phyloP scores from a whole-genome alignment of 2,888 invertebrate species.

The Melitaea athalia region DNA sequence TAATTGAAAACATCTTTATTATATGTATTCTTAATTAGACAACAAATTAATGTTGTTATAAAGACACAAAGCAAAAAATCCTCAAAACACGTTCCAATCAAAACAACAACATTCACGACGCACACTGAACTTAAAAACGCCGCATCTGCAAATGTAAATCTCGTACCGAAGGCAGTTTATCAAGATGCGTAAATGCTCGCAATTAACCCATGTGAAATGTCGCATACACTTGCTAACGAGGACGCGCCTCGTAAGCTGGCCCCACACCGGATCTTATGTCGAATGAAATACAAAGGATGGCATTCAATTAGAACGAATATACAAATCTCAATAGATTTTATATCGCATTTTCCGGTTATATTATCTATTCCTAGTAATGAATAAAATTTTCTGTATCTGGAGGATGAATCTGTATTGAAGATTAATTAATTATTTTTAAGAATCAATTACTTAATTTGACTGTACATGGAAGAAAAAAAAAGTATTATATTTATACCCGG shows the following conservation, averaged over 20 bases:
- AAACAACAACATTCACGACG: constrained; percentile 1
- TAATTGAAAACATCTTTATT: no score
- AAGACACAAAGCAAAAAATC: background rate
- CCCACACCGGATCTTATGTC: constrained; percentile 15
- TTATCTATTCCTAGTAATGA: no score
- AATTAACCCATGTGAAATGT: constrained; percentile 82
- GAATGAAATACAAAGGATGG: background rate
- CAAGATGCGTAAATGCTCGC: constrained; percentile 79
- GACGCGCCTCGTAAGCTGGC: constrained; percentile 56
- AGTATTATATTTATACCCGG: no score
- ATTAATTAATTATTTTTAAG: background rate
- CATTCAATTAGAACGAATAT: constrained; percentile 1
- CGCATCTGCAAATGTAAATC: constrained; percentile 55
- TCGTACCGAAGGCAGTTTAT: constrained; percentile 68
- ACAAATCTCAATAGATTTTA: background rate
- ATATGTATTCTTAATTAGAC: no score
- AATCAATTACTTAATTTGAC: no score
- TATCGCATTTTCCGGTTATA: no score
- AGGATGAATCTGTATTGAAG: background rate
- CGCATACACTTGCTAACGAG: constrained; percentile 80
- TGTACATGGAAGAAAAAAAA: no score
- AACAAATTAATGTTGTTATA: background rate
- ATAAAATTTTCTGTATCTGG: no score
- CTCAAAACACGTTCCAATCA: background rate
- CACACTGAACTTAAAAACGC: constrained; percentile 31